Percentiles rank a stretch among this genome's conserved stretches.
Conservation (phyloP, 1,140 invertebrate genomes). For the Dendroctonus ponderosae region DNA sequence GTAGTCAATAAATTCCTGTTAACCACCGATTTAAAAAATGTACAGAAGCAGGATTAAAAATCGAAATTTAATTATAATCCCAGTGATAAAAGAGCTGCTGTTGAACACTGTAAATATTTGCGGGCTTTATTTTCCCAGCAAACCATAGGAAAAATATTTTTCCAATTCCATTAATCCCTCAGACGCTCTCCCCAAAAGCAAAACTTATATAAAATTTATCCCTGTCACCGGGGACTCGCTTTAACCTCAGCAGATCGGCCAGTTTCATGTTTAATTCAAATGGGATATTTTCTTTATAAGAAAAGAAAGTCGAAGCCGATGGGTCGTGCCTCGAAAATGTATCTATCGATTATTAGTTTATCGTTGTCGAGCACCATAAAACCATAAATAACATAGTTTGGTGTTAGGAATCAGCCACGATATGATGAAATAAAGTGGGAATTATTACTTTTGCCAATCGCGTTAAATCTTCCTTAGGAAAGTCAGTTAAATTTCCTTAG, state of each 20-base stretch:
- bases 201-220: conserved; percentile 18
- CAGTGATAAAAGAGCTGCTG: too few species aligned
- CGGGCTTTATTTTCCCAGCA: conserved; percentile 1
- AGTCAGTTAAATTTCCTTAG: too few species aligned
- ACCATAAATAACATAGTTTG: conserved; percentile 39
- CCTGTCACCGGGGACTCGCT: conserved; percentile 7
- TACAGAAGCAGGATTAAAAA: background rate
- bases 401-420: conserved; percentile 3
- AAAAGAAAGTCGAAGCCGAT: conserved; percentile 35
- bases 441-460: conserved; percentile 9
- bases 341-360: conserved; percentile 44
- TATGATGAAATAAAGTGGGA: conserved; percentile 26
- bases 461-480: too few species aligned
- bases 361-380: conserved; percentile 32
- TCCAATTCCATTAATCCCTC: conserved; percentile 9
- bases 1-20: background rate
- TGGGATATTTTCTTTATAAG: conserved; percentile 43
- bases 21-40: background rate
- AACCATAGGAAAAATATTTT: background rate
- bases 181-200: conserved; percentile 5
- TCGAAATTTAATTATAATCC: too few species aligned
- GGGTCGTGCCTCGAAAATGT: conserved; percentile 40
- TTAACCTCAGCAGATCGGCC: conserved; percentile 15
- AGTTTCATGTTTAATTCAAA: conserved; percentile 44
- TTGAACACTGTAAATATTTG: background rate